Percentiles rank a stretch among this genome's conserved stretches.
Conservation (phyloP, 2,113 vertebrate species). For the Panthera leo region DNA sequence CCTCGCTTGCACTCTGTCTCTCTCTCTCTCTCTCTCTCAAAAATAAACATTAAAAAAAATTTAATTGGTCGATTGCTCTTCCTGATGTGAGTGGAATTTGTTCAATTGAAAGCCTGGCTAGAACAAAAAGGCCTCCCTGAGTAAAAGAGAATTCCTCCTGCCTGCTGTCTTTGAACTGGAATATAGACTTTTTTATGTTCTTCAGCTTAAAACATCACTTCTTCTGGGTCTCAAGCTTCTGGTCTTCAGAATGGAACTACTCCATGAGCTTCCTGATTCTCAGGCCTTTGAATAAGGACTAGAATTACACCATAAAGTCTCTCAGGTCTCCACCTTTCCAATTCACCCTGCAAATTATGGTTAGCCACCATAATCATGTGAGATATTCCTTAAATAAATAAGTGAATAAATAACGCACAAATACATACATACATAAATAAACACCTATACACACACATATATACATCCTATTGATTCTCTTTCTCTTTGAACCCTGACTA, state of each 20-base stretch:
- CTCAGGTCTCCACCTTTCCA: background rate
- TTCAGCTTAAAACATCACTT: background rate
- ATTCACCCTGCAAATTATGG: background rate
- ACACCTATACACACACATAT: background rate
- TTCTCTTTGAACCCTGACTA: background rate
- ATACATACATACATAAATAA: background rate
- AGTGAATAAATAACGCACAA: background rate
- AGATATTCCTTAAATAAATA: background rate
- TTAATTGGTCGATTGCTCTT: background rate
- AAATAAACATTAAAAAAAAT: background rate
- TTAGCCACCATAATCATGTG: background rate
- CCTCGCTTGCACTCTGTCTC: too few species aligned
- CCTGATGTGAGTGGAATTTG: background rate
- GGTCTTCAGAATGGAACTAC: background rate
- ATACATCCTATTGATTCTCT: background rate
- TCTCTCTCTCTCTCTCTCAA: too few species aligned
- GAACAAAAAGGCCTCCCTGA: background rate
- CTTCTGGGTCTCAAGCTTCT: background rate
- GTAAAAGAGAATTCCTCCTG: background rate
- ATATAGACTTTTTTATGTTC: background rate
- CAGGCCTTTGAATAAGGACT: background rate
- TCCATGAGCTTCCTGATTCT: background rate
- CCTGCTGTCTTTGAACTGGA: background rate
- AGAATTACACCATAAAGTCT: fast-evolving
- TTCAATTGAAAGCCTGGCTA: background rate